Base-by-base conservation (phyloP, 2,113 vertebrate genomes). In the Callionymus lyra region DNA sequence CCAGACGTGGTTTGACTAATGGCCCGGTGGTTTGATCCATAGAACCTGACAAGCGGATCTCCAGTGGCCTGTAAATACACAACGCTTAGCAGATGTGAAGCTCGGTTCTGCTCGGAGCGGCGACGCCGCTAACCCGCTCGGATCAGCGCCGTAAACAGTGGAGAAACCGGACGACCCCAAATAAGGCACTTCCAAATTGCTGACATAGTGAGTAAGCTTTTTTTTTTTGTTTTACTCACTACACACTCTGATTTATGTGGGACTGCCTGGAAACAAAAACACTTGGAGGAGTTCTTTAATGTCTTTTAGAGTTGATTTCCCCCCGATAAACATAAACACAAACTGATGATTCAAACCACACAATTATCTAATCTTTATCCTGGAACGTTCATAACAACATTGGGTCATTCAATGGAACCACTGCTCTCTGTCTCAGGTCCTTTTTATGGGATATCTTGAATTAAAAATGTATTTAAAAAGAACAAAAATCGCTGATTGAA, bases 51-150 rank as follows among this genome's bases (percentile, higher is more conserved):
- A 68, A 44, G 68, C 65, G 43, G 65, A 51, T 65, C 69, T 72
- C 69, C 62, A 34, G 67, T 54, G 64, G 68, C 68, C 64, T 65
- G 65, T 80, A 80, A 81, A 81, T 74, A 77, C 65, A 64, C 53
- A 68, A 54, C 18, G 9, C 52, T 65, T 69, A 67, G 70, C 78
- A 81, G 65, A 78, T 56, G 62, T 61, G 59, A 60, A 63, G 44
- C 47, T 50, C 61, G 18, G 50, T 51, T 64, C 48, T 48, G 63
- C 70, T 66, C 49, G 47, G 47, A 41, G 55, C 42, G 37, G 44
- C 31, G 55, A 44, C 49, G 54, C 32, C 44, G 31, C 51, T 59
- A 61, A 40, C 21, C 45, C 63, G 58, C 64, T 58, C 41, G 38
- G 43, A 79, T 85, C 77, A 68, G 77, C 77, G 62, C 38, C 43